phyloP scores from a whole-genome alignment of 2,797 vertebrate genomes.

The Brachyrhaphis roseni region DNA sequence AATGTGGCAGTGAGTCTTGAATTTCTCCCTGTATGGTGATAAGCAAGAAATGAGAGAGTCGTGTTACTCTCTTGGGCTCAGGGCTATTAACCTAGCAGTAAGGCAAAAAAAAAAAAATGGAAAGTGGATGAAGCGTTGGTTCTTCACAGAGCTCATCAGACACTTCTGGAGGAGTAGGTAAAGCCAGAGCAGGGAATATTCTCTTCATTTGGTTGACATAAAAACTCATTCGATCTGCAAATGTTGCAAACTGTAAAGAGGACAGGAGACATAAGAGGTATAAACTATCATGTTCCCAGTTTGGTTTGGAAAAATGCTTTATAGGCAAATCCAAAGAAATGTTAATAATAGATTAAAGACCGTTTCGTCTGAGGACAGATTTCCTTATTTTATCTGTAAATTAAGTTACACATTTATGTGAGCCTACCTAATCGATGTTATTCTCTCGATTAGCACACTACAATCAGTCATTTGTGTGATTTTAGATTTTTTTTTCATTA shows the following conservation, averaged over 20 bases:
- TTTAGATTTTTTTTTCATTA: not conserved
- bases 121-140: slow-evolving; percentile 1
- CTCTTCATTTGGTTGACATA: slow-evolving; percentile 45
- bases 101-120: not conserved
- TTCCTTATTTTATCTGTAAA: not conserved
- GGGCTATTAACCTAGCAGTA: slow-evolving; percentile 44
- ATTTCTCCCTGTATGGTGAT: slow-evolving; percentile 1
- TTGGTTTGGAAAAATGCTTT: slow-evolving; percentile 52
- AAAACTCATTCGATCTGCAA: slow-evolving; percentile 36
- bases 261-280: slow-evolving; percentile 55
- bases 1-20: slow-evolving; percentile 15
- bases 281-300: slow-evolving; percentile 52
- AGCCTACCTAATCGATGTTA: not conserved
- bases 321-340: slow-evolving; percentile 36
- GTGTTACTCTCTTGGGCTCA: slow-evolving; percentile 31
- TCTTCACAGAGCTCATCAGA: slow-evolving; percentile 41
- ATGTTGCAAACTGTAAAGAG: slow-evolving; percentile 37
- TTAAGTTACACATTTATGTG: not conserved
- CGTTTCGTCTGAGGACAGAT: slow-evolving; percentile 19
- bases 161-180: not conserved
- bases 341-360: slow-evolving; percentile 47
- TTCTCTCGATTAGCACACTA: not conserved
- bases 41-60: slow-evolving; percentile 27
- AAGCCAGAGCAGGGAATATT: slow-evolving; percentile 15
- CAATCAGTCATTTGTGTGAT: not conserved